phyloP scores from a whole-genome alignment of 2,797 vertebrate species.

The Sternarchorhynchus goeldii region DNA sequence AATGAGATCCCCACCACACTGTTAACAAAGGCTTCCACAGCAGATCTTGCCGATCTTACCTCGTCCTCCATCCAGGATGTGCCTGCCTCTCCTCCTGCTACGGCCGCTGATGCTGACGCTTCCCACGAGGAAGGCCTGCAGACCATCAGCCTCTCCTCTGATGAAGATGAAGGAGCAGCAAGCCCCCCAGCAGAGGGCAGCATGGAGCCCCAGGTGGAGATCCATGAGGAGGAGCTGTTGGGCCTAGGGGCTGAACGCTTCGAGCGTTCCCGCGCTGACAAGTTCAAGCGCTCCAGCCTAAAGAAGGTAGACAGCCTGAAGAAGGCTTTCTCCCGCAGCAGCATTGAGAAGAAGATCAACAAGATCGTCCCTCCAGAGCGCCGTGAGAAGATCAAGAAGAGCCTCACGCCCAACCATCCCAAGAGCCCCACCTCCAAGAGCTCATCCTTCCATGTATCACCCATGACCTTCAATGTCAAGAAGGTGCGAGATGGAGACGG shows the following conservation, averaged over 20 bases:
- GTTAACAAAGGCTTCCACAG: constrained; percentile 79
- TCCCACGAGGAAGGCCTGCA: constrained; percentile 85
- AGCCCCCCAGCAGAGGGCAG: constrained; percentile 42
- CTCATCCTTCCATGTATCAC: constrained; percentile 85
- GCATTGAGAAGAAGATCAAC: constrained; percentile 94
- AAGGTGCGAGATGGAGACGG: constrained; percentile 81
- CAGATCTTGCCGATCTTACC: constrained; percentile 58
- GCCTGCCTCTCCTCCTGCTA: constrained; percentile 59
- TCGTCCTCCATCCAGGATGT: constrained; percentile 77
- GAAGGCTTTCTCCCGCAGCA: constrained; percentile 94
- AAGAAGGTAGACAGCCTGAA: constrained; percentile 96
- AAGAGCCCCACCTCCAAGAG: constrained; percentile 83
- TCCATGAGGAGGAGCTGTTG: constrained; percentile 71
- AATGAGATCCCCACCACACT: constrained; percentile 91
- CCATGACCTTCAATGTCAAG: constrained; percentile 85
- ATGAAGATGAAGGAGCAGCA: constrained; percentile 69
- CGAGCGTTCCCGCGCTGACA: constrained; percentile 87
- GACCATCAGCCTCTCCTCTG: constrained; percentile 86
- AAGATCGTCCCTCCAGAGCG: constrained; percentile 90
- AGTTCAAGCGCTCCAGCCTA: constrained; percentile 89
- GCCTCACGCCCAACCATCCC: constrained; percentile 85
- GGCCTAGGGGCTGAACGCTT: constrained; percentile 65
- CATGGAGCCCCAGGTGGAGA: constrained; percentile 41
- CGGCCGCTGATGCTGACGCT: constrained; percentile 72
- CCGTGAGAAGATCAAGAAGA: constrained; percentile 94